These are phyloP conservation scores for Pelagia noctiluca DNA, from an alignment of 30 jellyfish, hydroid and myxozoan genomes.

Conservation along the genomic window DNA sequence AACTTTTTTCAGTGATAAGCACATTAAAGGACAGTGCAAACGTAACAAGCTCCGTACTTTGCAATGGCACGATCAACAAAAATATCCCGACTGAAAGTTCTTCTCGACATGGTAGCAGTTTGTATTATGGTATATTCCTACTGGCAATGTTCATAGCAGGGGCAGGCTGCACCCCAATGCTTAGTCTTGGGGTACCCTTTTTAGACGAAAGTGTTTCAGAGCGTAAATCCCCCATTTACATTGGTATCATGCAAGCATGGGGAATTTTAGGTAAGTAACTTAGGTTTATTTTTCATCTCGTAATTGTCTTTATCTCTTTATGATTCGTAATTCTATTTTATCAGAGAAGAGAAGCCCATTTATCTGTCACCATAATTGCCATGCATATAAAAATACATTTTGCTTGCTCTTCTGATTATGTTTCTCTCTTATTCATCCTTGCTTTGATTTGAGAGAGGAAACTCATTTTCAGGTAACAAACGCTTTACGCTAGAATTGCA, in stretches of 20 bases:
- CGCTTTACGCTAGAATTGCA: too few species aligned
- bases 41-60: constrained; percentile 44
- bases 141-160: constrained; percentile 76
- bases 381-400: background rate
- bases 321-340: too few species aligned
- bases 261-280: constrained; percentile 60
- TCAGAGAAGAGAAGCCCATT: too few species aligned
- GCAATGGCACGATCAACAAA: constrained; percentile 39
- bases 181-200: constrained; percentile 79
- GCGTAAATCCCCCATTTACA: constrained; percentile 64
- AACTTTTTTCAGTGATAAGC: background rate
- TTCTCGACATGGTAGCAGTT: constrained; percentile 16
- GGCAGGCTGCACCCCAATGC: constrained; percentile 82
- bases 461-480: too few species aligned
- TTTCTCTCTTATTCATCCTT: background rate
- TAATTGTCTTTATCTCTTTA: too few species aligned
- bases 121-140: constrained; percentile 39
- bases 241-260: constrained; percentile 67
- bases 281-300: background rate
- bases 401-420: background rate
- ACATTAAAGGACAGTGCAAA: background rate
- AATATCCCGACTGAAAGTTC: constrained; percentile 25
- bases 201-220: constrained; percentile 83
- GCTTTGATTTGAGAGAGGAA: background rate
- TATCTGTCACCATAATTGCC: background rate